Percentiles rank a stretch among this genome's conserved stretches.
Evolutionary conservation across 1,140 invertebrate genomes (phyloP).

Genomic region (Anoplolepis gracilipes): DNA sequence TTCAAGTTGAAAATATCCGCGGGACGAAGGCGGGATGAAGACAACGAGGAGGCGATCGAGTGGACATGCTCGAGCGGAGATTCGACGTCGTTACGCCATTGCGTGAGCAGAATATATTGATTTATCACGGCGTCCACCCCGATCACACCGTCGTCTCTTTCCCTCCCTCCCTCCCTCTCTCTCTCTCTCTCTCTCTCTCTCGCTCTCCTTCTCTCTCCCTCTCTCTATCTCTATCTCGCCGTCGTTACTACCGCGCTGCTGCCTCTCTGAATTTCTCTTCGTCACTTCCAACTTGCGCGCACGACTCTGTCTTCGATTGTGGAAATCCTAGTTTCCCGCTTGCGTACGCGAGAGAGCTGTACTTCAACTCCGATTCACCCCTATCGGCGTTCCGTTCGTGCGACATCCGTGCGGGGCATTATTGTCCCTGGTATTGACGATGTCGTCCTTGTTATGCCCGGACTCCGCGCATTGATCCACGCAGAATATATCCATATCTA

Average conservation of each 20-base stretch:
- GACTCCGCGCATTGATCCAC: conserved; percentile 46
- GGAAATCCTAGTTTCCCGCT: conserved; percentile 20
- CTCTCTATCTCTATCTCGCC: not conserved
- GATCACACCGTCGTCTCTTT: conserved; percentile 34
- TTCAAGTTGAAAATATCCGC: conserved; percentile 10
- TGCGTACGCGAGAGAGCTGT: conserved; percentile 5
- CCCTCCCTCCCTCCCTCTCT: not conserved
- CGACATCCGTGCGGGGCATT: conserved; percentile 40
- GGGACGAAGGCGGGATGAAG: conserved; percentile 31
- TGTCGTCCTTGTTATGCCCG: conserved; percentile 50
- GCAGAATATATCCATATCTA: conserved; percentile 49
- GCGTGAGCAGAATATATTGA: conserved; percentile 84
- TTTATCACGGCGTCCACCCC: conserved; percentile 76
- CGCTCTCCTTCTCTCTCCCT: not conserved
- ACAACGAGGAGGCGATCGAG: conserved; percentile 31
- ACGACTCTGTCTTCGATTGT: conserved; percentile 54
- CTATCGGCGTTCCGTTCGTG: conserved; percentile 39
- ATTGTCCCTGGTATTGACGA: conserved; percentile 58
- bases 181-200: too few species aligned
- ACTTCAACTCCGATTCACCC: conserved; percentile 56
- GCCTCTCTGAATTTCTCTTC: conserved; percentile 50
- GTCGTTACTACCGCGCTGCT: not conserved
- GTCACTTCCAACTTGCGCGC: conserved; percentile 35
- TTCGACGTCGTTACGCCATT: conserved; percentile 80
- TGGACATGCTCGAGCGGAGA: conserved; percentile 68